These are phyloP conservation scores for Prenolepis imparis DNA, from an alignment of 2,888 invertebrate genomes.

Conservation along the genomic window DNA sequence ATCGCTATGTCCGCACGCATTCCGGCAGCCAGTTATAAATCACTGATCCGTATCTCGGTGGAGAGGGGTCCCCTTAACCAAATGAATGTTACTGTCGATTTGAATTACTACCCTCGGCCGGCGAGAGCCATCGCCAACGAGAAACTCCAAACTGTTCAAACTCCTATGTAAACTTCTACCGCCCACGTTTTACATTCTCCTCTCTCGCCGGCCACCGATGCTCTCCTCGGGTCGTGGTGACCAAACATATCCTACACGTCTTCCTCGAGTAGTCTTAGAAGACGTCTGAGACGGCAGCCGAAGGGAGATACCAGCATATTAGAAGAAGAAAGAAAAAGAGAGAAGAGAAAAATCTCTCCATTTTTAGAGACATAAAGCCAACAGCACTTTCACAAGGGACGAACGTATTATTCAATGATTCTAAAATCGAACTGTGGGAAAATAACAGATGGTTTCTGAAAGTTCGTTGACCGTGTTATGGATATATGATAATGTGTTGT, in stretches of 20 bases:
- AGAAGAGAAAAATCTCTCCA: background rate
- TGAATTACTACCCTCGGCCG: constrained; percentile 78
- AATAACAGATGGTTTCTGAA: background rate
- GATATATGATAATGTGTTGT: constrained; percentile 20
- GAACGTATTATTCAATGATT: constrained; percentile 5
- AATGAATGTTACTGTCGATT: constrained; percentile 81
- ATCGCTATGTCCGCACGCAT: constrained; percentile 79
- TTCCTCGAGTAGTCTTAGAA: constrained; percentile 68
- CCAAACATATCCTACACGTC: constrained; percentile 56
- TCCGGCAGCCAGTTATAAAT: constrained; percentile 80
- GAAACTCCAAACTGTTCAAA: constrained; percentile 75
- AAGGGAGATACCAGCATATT: constrained; percentile 53
- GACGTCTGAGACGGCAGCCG: constrained; percentile 55
- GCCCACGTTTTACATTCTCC: constrained; percentile 76
- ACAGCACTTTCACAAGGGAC: constrained; percentile 28
- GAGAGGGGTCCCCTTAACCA: constrained; percentile 74
- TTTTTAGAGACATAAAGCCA: constrained; percentile 24
- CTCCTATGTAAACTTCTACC: constrained; percentile 78
- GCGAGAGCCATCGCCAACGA: constrained; percentile 74
- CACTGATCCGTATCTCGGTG: constrained; percentile 79
- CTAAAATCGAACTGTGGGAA: constrained; percentile 26
- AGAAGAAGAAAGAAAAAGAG: constrained; percentile 1
- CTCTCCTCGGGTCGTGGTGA: constrained; percentile 17
- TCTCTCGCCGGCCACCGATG: constrained; percentile 44
- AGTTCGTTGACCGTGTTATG: constrained; percentile 30